Evolutionary conservation across 1,140 invertebrate genomes (phyloP).

Genomic region (Pseudomyrmex sp.): DNA sequence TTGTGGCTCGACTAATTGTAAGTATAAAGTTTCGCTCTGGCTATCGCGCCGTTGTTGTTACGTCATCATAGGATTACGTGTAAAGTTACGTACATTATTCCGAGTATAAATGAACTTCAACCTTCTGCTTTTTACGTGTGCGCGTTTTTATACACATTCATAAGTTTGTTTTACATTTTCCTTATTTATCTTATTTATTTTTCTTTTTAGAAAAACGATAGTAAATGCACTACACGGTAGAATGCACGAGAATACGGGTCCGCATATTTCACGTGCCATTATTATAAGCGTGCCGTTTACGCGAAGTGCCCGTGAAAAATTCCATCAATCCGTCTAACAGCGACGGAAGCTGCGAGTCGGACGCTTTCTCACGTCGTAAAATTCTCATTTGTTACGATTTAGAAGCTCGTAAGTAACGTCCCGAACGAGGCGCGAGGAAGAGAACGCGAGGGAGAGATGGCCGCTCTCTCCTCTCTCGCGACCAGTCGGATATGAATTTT

Average conservation of each 20-base stretch:
- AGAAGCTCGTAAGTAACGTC: slow-evolving; percentile 48
- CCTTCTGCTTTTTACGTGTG: not conserved
- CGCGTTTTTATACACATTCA: no score
- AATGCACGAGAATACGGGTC: slow-evolving; percentile 33
- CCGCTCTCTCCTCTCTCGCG: not conserved
- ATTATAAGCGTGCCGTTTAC: slow-evolving; percentile 50
- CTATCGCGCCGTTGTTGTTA: not conserved
- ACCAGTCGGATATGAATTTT: slow-evolving; percentile 61
- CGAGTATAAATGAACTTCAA: not conserved
- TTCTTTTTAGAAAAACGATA: not conserved
- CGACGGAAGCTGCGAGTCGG: not conserved
- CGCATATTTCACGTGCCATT: slow-evolving; percentile 47
- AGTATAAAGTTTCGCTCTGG: slow-evolving; percentile 9
- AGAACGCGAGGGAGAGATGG: slow-evolving; percentile 5
- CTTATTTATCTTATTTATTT: not conserved
- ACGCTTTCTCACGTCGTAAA: slow-evolving; percentile 47
- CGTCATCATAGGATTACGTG: not conserved
- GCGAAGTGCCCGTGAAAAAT: slow-evolving; percentile 45
- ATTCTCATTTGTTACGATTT: slow-evolving; percentile 57
- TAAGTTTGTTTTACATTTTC: not conserved
- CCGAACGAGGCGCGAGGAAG: not conserved
- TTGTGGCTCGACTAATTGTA: not conserved
- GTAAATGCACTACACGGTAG: slow-evolving; percentile 6
- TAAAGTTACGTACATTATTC: not conserved
- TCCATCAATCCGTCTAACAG: slow-evolving; percentile 48